Base-by-base conservation (phyloP, 2,797 vertebrate genomes). In the Chromobotia macracanthus region DNA sequence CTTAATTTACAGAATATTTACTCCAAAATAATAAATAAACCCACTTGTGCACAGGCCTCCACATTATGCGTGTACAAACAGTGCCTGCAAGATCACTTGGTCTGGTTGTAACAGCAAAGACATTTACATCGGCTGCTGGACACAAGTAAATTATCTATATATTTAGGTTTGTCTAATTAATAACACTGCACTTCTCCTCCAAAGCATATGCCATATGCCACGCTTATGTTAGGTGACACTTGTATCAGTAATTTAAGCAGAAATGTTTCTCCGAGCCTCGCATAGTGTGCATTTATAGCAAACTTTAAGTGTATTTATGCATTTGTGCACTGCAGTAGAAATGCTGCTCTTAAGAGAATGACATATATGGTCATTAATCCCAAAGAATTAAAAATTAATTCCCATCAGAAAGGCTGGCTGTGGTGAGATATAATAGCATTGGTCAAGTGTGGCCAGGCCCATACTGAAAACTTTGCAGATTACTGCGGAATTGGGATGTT, bases 241-340 rank as follows among this genome's bases (percentile, higher is more conserved):
- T 71, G 38, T 44, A 23, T 67, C 80, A 44, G 44, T 76, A 77
- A 84, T 67, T 80, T 77, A 77, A 41, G 69, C 48, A 82, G 58
- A 25, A 64, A 64, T 63, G 48, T 21, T 58, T 74, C 44, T 64
- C 48, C 13, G 16, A 51, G n/a, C 46, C 58, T 64, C 25, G 21
- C 79, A 75, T 80, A 46, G 67, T 48, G 55, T 78, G 82, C 73
- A 87, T 89, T 88, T 86, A 87, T 86, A 83, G 80, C 81, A 66
- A 53, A 21, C 64, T 13, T 68, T 48, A 65, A 31, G 84, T 87
- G 82, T 78, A 86, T 85, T 83, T 87, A 84, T 75, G 78, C 60
- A 41, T 60, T 38, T 61, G 68, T 58, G n/a, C 83, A 82, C 53
- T 73, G 80, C 69, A 71, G n/a, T 77, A 61, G 53, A n/a, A 44